Percentiles rank a stretch among this genome's conserved stretches.
Conservation (phyloP, 2,113 vertebrate genomes). For the Engraulis encrasicolus region DNA sequence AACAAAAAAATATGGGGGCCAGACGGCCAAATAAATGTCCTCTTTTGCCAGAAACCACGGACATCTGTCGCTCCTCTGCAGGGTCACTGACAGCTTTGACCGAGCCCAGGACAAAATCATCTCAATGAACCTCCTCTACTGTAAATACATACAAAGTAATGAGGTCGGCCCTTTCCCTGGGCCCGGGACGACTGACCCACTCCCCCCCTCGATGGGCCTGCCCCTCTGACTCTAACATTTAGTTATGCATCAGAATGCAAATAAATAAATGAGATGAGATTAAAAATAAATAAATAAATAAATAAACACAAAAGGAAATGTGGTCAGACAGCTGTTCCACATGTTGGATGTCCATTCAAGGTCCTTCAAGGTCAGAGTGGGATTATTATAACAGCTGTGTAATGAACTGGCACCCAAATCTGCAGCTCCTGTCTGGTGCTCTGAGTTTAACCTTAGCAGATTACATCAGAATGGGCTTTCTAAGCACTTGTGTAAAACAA, state of each 20-base stretch:
- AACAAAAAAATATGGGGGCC: too few relatives aligned
- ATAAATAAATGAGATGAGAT: too few relatives aligned
- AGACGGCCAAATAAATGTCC: too few relatives aligned
- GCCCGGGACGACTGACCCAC: too few relatives aligned
- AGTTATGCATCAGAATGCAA: background rate
- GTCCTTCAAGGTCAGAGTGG: background rate
- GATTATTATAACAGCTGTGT: constrained; percentile 2
- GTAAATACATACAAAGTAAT: too few relatives aligned
- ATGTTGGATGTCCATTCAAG: background rate
- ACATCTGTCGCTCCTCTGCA: background rate
- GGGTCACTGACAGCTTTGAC: too few relatives aligned
- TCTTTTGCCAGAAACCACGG: too few relatives aligned
- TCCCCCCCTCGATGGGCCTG: too few relatives aligned
- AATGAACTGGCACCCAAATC: constrained; percentile 1
- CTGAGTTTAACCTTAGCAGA: background rate
- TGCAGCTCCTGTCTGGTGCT: background rate
- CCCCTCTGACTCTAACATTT: background rate
- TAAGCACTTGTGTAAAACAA: background rate
- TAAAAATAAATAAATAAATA: too few relatives aligned
- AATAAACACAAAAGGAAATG: background rate
- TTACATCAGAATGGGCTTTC: background rate
- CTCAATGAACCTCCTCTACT: too few relatives aligned
- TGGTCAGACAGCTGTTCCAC: background rate
- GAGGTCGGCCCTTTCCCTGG: too few relatives aligned
- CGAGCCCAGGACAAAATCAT: too few relatives aligned